Percentiles rank a stretch among this genome's conserved stretches.
phyloP scores from a whole-genome alignment of 2,797 vertebrate genomes.

The Otolemur crassicaudatus region DNA sequence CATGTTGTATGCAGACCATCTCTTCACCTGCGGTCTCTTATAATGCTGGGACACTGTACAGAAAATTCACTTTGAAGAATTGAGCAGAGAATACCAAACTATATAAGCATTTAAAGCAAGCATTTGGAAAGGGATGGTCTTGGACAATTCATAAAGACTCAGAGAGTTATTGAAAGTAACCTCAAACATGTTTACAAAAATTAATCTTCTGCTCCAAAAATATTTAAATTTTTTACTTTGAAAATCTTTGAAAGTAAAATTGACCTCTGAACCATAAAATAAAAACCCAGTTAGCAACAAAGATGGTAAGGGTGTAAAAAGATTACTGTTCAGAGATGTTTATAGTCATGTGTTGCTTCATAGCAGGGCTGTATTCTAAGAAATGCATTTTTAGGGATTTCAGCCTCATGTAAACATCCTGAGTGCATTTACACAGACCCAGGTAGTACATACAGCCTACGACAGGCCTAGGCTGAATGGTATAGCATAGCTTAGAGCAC shows the following conservation, averaged over 20 bases:
- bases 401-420: too few relatives aligned
- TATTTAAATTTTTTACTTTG: not conserved
- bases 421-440: too few relatives aligned
- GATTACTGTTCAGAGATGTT: not conserved
- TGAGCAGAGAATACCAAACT: too few relatives aligned
- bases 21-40: not conserved
- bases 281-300: not conserved
- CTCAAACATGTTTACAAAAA: not conserved
- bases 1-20: not conserved
- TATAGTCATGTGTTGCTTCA: not conserved
- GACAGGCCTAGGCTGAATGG: not conserved
- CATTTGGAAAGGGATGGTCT: not conserved
- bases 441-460: not conserved
- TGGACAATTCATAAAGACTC: not conserved
- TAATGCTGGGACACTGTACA: too few relatives aligned
- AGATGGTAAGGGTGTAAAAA: not conserved
- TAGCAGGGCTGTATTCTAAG: not conserved
- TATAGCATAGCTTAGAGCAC: not conserved
- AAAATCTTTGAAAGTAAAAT: conserved; percentile 23
- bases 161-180: not conserved
- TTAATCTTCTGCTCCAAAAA: not conserved
- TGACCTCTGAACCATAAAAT: not conserved
- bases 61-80: too few relatives aligned
- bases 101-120: too few relatives aligned
- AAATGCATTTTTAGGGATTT: not conserved